Evolutionary conservation across 2,113 vertebrate species (phyloP).

Genomic region (Corythaeola cristata): DNA sequence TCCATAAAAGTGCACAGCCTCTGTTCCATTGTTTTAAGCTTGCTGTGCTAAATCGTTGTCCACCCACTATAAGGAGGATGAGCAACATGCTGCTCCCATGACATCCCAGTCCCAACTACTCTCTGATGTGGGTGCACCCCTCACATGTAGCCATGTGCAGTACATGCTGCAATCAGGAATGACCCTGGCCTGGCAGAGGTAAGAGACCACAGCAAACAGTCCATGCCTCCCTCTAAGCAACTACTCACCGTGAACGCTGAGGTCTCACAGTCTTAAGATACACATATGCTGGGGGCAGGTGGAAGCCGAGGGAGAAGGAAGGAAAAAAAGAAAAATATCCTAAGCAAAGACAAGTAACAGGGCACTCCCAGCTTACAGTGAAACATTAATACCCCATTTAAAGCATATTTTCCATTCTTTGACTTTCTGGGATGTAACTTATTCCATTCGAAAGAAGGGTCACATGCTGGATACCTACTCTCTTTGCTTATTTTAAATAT

Average conservation of each 20-base stretch:
- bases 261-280: neutral
- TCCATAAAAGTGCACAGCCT: neutral
- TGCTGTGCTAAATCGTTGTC: neutral
- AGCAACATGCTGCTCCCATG: neutral
- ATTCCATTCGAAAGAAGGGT: neutral
- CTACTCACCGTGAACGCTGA: neutral
- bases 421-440: neutral
- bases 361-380: neutral
- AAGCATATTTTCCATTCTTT: neutral
- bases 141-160: neutral
- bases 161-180: neutral
- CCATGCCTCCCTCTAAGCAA: neutral
- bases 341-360: neutral
- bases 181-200: neutral
- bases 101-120: neutral
- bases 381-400: neutral
- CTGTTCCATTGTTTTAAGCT: neutral
- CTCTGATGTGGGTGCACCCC: neutral
- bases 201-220: neutral
- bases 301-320: accelerated
- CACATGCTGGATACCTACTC: neutral
- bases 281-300: accelerated
- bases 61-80: neutral
- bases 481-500: neutral
- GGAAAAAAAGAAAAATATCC: neutral